Conservation (phyloP, 2,797 vertebrate genomes). For the Tarsius wallacei region DNA sequence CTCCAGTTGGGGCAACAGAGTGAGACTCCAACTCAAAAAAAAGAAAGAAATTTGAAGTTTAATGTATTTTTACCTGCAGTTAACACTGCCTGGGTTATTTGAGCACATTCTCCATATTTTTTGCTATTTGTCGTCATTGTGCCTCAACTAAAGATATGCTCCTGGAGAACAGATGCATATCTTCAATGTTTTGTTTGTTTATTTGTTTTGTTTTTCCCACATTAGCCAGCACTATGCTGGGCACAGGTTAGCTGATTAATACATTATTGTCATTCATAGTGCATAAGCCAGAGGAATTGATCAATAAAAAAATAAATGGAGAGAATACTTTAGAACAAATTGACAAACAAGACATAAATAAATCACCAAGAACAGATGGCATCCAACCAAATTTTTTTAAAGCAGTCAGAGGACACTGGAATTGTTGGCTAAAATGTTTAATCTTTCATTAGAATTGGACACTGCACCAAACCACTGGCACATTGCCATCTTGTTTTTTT, state of each 20-base stretch:
- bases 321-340: constrained; percentile 73
- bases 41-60: neutral
- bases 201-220: neutral
- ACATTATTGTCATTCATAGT: constrained; percentile 34
- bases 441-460: constrained; percentile 79
- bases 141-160: neutral
- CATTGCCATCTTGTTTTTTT: neutral
- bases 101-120: neutral
- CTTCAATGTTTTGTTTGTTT: neutral
- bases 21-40: too few species aligned
- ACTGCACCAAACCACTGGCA: constrained; percentile 58
- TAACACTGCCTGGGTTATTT: neutral
- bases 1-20: too few species aligned
- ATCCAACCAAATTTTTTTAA: constrained; percentile 79
- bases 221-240: neutral
- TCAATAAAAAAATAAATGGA: constrained; percentile 69
- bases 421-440: constrained; percentile 77
- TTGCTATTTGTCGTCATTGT: neutral
- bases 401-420: constrained; percentile 75
- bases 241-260: constrained; percentile 29
- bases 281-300: constrained; percentile 31
- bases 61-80: neutral
- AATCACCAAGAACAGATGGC: constrained; percentile 84
- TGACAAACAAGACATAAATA: constrained; percentile 83
- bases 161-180: neutral